phyloP scores from a whole-genome alignment of 2,113 vertebrate genomes.

The Hydropotes inermis region DNA sequence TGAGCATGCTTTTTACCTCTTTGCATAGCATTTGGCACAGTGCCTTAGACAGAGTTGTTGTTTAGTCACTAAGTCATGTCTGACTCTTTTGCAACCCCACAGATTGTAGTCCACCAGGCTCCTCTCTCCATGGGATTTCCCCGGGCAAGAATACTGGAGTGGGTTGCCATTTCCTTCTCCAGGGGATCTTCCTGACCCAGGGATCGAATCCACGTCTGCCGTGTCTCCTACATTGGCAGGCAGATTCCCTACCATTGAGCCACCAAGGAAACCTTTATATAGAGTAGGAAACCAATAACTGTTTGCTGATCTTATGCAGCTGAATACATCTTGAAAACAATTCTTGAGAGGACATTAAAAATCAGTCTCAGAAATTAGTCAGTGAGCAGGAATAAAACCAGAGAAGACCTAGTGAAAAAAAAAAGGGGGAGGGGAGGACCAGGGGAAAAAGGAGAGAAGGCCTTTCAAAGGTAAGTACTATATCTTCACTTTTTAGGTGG shows the following conservation, averaged over 20 bases:
- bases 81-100: background rate
- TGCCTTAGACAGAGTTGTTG: background rate
- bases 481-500: background rate
- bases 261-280: background rate
- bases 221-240: background rate
- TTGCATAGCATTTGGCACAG: background rate
- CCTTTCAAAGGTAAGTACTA: background rate
- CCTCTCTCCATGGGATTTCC: background rate
- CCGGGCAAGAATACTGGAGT: background rate
- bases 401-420: background rate
- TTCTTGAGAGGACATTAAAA: background rate
- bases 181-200: background rate
- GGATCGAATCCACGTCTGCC: background rate
- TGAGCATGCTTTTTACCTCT: background rate
- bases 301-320: background rate
- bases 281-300: background rate
- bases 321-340: background rate
- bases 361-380: background rate
- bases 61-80: background rate
- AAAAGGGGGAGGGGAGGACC: background rate
- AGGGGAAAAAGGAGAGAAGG: background rate
- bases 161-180: background rate
- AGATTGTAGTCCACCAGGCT: background rate
- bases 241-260: background rate
- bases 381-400: background rate